Conservation (phyloP, 64 coral and sea anemone genomes). For the Actinia equina region DNA sequence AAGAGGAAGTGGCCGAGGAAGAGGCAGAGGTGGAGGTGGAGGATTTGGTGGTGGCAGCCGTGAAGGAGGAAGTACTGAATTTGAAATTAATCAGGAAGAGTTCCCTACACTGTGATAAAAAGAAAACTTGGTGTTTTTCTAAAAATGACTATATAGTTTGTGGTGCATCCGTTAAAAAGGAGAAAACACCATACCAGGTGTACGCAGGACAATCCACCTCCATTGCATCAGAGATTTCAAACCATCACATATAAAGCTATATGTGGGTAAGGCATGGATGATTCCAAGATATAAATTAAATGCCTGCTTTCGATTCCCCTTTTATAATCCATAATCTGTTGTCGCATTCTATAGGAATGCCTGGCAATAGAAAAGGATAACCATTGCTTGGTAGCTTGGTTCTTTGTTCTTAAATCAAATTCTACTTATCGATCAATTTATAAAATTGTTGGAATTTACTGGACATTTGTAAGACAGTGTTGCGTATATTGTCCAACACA, state of each 20-base stretch:
- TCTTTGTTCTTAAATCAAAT: neutral
- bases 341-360: constrained; percentile 5
- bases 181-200: neutral
- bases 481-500: neutral
- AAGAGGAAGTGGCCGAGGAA: constrained; percentile 27
- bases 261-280: constrained; percentile 2
- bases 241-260: neutral
- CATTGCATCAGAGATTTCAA: constrained; percentile 10
- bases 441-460: neutral
- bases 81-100: constrained; percentile 78
- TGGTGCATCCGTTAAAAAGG: constrained; percentile 36
- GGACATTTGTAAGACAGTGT: neutral
- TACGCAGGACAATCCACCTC: neutral
- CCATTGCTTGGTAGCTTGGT: neutral
- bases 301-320: neutral
- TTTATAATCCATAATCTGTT: constrained; percentile 7
- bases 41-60: constrained; percentile 36
- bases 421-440: neutral
- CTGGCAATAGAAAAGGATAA: neutral
- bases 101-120: constrained; percentile 76
- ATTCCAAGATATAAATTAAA: constrained; percentile 8
- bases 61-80: constrained; percentile 43
- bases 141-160: constrained; percentile 27
- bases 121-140: constrained; percentile 11
- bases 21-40: constrained; percentile 40